Conservation (phyloP, 2,888 invertebrate species). For the Cremastinae sp. region DNA sequence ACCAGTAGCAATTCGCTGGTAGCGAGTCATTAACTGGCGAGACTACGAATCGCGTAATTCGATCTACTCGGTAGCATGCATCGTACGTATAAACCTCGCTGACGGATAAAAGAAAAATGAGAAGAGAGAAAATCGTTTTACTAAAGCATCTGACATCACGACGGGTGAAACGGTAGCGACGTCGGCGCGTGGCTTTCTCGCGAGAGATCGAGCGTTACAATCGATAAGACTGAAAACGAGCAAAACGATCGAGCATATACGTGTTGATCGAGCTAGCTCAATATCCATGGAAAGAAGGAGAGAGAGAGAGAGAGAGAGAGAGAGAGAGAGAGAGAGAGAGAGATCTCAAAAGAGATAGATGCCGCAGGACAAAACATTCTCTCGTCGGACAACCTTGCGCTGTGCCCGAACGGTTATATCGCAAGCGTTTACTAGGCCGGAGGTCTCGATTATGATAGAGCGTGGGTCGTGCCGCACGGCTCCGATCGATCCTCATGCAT, state of each 20-base stretch:
- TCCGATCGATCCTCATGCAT: slow-evolving; percentile 25
- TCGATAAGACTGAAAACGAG: slow-evolving; percentile 57
- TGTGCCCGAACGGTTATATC: slow-evolving; percentile 71
- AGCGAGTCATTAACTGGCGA: slow-evolving; percentile 12
- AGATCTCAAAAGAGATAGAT: slow-evolving; percentile 43
- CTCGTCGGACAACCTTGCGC: slow-evolving; percentile 74
- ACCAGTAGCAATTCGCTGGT: slow-evolving; percentile 17
- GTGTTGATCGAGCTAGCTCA: too few relatives aligned
- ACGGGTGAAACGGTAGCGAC: slow-evolving; percentile 54
- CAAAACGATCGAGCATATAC: too few relatives aligned
- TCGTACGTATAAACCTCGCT: slow-evolving; percentile 5
- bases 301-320: too few relatives aligned
- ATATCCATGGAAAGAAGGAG: too few relatives aligned
- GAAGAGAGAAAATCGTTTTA: slow-evolving; percentile 10
- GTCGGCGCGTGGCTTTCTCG: slow-evolving; percentile 50
- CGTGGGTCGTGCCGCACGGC: slow-evolving; percentile 66
- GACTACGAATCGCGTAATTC: slow-evolving; percentile 49
- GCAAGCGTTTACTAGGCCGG: slow-evolving; percentile 76
- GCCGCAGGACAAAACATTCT: slow-evolving; percentile 63
- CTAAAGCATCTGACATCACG: too few relatives aligned
- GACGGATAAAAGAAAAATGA: not conserved
- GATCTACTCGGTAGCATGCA: slow-evolving; percentile 30
- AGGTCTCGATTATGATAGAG: slow-evolving; percentile 79
- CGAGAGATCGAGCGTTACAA: slow-evolving; percentile 57
- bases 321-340: slow-evolving; percentile 45